Evolutionary conservation across 1,140 invertebrate species (phyloP).

Genomic region (Heliconius hermathena): DNA sequence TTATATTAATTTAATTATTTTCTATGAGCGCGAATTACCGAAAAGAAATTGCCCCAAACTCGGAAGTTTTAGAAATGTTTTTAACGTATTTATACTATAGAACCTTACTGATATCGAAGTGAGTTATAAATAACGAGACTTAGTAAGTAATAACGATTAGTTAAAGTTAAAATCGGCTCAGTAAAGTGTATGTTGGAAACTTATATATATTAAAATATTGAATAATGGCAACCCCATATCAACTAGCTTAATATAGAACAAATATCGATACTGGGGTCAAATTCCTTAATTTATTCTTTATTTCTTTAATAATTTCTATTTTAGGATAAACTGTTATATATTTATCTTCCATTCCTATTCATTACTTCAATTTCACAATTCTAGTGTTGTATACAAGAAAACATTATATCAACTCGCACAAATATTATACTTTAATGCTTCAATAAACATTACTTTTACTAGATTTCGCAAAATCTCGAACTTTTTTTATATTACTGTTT

Average conservation of each 20-base stretch:
- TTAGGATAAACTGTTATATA: not conserved
- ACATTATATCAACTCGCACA: no score
- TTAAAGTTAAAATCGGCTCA: not conserved
- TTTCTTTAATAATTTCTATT: not conserved
- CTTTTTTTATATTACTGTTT: no score
- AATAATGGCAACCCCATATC: not conserved
- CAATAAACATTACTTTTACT: no score
- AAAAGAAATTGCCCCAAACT: constrained; percentile 5
- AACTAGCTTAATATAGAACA: constrained; percentile 4
- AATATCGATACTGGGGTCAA: not conserved
- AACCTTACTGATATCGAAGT: not conserved
- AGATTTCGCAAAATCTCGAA: no score
- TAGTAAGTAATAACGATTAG: not conserved
- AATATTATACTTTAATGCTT: no score
- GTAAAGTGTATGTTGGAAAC: not conserved
- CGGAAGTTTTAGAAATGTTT: not conserved
- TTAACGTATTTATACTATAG: not conserved
- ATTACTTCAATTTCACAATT: not conserved
- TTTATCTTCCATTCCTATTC: not conserved
- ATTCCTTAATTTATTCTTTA: not conserved
- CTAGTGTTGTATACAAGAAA: no score
- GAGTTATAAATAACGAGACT: constrained; percentile 3
- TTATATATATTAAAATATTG: not conserved
- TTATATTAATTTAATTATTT: not conserved
- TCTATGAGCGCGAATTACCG: not conserved